These are phyloP conservation scores for Cephonodes hylas DNA, from an alignment of 2,888 invertebrate species.

Conservation along the genomic window DNA sequence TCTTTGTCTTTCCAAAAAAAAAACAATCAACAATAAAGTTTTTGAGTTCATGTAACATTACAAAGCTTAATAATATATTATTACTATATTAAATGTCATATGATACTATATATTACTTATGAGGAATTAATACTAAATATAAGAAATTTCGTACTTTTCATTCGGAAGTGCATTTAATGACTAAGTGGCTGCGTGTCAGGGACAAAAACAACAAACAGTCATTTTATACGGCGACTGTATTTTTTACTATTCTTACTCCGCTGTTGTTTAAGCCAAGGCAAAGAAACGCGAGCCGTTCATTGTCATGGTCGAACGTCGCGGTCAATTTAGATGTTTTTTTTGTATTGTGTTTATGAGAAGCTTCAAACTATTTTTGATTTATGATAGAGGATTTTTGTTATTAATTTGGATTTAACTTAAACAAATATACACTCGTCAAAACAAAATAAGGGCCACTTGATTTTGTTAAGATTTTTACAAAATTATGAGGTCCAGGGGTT, in stretches of 20 bases:
- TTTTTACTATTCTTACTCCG: background rate
- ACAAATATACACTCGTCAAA: too few relatives aligned
- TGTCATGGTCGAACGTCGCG: slow-evolving; percentile 39
- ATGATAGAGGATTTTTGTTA: background rate
- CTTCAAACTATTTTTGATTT: background rate
- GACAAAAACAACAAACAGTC: background rate
- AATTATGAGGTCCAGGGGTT: too few relatives aligned
- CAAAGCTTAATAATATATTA: too few relatives aligned
- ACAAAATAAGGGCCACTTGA: too few relatives aligned
- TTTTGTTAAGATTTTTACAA: too few relatives aligned
- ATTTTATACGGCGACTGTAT: background rate
- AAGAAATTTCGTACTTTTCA: background rate
- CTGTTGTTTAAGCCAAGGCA: slow-evolving; percentile 22
- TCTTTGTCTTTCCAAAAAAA: too few relatives aligned
- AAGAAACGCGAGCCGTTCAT: slow-evolving; percentile 33
- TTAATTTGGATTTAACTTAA: background rate
- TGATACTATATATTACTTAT: too few relatives aligned
- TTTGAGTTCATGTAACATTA: too few relatives aligned
- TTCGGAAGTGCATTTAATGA: background rate
- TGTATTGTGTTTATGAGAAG: too few relatives aligned
- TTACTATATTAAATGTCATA: too few relatives aligned
- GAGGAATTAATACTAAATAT: background rate
- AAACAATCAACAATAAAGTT: too few relatives aligned
- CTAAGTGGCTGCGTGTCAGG: background rate
- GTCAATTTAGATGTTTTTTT: slow-evolving; percentile 10